phyloP scores from a whole-genome alignment of 1,140 invertebrate species.

The Archegozetes longisetosus region DNA sequence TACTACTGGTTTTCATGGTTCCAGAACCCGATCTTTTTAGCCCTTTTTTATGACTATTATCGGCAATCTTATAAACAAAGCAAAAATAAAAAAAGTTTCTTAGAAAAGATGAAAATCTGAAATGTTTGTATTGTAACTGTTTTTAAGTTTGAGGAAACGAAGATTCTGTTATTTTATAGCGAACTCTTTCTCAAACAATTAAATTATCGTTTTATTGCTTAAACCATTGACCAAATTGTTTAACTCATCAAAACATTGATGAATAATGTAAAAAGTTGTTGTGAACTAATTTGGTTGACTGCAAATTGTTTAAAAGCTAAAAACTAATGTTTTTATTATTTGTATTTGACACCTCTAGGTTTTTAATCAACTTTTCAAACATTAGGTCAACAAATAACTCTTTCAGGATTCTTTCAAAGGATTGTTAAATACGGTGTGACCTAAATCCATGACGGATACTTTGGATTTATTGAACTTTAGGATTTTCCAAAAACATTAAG shows the following conservation, averaged over 20 bases:
- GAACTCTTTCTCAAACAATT: neutral
- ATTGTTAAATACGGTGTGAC: too few relatives aligned
- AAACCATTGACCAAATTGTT: neutral
- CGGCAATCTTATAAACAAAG: neutral
- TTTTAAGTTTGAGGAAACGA: neutral
- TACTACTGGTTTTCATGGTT: neutral
- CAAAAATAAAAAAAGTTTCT: neutral
- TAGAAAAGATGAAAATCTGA: neutral
- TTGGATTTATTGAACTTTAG: too few relatives aligned
- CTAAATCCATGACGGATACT: too few relatives aligned
- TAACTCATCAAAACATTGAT: neutral
- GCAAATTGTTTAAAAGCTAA: too few relatives aligned
- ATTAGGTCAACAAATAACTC: too few relatives aligned
- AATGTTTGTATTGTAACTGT: neutral
- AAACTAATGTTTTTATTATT: too few relatives aligned
- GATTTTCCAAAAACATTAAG: too few relatives aligned
- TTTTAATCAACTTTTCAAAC: too few relatives aligned
- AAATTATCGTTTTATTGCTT: neutral
- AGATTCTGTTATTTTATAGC: neutral
- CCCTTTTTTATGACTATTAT: conserved; percentile 2
- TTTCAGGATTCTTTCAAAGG: too few relatives aligned
- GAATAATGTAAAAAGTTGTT: too few relatives aligned
- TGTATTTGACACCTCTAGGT: too few relatives aligned
- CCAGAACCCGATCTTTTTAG: neutral
- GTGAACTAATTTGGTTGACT: too few relatives aligned